Percentiles rank a stretch among this genome's conserved stretches.
Conservation (phyloP, 2,797 vertebrate genomes). For the Lateolabrax maculatus region DNA sequence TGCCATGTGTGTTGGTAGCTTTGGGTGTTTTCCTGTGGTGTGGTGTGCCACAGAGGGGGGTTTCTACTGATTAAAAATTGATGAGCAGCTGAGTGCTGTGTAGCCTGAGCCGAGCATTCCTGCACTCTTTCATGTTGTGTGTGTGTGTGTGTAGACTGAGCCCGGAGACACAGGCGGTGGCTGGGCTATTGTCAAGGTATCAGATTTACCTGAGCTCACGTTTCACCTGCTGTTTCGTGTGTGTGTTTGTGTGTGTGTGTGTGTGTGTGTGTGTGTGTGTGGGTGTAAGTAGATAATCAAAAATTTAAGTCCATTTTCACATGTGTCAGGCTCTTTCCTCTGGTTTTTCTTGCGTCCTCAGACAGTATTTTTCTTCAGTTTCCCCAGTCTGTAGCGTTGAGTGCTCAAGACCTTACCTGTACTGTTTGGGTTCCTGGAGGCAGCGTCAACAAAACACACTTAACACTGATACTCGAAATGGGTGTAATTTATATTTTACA, state of each 20-base stretch:
- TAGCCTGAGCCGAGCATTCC: slow-evolving; percentile 77
- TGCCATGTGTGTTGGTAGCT: slow-evolving; percentile 45
- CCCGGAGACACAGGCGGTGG: slow-evolving; percentile 44
- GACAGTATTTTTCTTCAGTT: background rate
- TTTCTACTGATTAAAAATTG: slow-evolving; percentile 81
- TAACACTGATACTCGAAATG: too few relatives aligned
- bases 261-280: slow-evolving; percentile 15
- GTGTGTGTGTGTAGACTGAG: slow-evolving; percentile 36
- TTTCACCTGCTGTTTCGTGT: slow-evolving; percentile 59
- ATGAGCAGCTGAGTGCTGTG: slow-evolving; percentile 76
- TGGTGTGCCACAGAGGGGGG: slow-evolving; percentile 58
- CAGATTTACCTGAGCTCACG: slow-evolving; percentile 70
- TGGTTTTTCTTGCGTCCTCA: background rate
- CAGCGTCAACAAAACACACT: background rate
- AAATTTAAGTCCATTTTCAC: slow-evolving; percentile 19
- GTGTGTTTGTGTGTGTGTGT: slow-evolving; percentile 16
- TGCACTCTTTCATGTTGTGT: slow-evolving; percentile 68
- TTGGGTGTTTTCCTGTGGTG: slow-evolving; percentile 71
- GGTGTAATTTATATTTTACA: background rate
- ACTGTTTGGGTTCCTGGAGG: background rate
- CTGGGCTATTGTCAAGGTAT: slow-evolving; percentile 69
- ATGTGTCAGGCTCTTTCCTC: slow-evolving; percentile 5
- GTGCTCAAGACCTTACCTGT: background rate
- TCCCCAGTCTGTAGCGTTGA: background rate
- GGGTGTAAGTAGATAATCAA: background rate